A percentile compares a stretch with the other conserved stretches of the same genome.
These are phyloP conservation scores for Conomelus anceps DNA, from an alignment of 2,888 invertebrate species.

Conservation along the genomic window DNA sequence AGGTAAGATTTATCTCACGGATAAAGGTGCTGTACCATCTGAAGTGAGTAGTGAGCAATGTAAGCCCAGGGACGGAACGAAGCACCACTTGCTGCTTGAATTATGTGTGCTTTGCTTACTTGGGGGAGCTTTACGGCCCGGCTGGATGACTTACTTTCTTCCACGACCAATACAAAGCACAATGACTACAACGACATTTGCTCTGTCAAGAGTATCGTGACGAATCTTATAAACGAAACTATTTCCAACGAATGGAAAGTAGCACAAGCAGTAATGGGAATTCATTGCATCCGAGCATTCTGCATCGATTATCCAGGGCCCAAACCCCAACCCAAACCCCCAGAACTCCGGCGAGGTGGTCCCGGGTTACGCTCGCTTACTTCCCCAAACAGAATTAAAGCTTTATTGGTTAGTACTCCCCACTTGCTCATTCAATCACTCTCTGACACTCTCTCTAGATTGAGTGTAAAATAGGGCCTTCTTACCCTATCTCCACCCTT, in stretches of 20 bases:
- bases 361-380: neutral
- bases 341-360: neutral
- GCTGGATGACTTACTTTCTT: neutral
- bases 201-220: neutral
- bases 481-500: too few species aligned
- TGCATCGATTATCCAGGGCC: neutral
- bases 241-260: neutral
- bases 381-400: neutral
- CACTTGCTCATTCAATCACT: neutral
- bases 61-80: too few species aligned
- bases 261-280: neutral
- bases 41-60: neutral
- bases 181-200: too few species aligned
- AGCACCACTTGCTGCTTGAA: neutral
- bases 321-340: neutral
- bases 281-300: neutral
- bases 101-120: neutral
- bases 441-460: neutral
- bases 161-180: too few species aligned
- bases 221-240: neutral
- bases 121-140: neutral
- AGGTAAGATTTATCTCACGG: too few species aligned
- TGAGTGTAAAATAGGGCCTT: too few species aligned
- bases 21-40: too few species aligned
- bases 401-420: neutral